phyloP scores from a whole-genome alignment of 2,888 invertebrate species.

The Pristionchus entomophagus region DNA sequence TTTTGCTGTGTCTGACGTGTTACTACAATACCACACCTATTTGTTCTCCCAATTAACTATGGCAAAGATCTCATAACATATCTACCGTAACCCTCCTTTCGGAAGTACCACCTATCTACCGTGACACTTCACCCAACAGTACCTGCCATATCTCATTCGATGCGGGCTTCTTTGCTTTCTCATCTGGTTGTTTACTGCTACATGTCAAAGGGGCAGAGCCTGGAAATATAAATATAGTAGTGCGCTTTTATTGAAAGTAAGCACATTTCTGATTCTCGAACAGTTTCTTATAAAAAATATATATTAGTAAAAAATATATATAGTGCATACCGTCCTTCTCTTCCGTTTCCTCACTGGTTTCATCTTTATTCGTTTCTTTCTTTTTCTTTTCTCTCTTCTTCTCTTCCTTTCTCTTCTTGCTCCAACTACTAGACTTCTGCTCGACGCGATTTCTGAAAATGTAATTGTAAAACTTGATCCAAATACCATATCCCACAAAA shows the following conservation, averaged over 20 bases:
- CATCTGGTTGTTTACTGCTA: background rate
- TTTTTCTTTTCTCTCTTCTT: slow-evolving; percentile 67
- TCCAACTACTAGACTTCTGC: slow-evolving; percentile 71
- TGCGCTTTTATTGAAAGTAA: too few species aligned
- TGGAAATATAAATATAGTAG: too few species aligned
- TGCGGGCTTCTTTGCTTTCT: slow-evolving; percentile 42
- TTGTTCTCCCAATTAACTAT: too few species aligned
- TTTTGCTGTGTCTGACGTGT: too few species aligned
- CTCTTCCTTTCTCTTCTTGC: slow-evolving; percentile 64
- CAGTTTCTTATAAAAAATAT: background rate
- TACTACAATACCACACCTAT: too few species aligned
- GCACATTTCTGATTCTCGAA: too few species aligned
- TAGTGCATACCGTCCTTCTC: slow-evolving; percentile 12
- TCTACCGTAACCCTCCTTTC: background rate
- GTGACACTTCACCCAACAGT: background rate
- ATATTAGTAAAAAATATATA: background rate
- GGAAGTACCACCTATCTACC: background rate
- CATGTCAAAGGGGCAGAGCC: slow-evolving; percentile 72
- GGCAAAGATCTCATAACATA: background rate
- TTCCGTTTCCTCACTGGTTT: background rate
- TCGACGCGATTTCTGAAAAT: slow-evolving; percentile 39
- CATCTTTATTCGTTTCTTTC: background rate
- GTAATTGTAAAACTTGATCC: too few species aligned
- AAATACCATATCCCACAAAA: too few species aligned
- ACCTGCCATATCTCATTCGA: slow-evolving; percentile 44